Conservation (phyloP, 2,888 invertebrate genomes). For the Perithous albicinctus region DNA sequence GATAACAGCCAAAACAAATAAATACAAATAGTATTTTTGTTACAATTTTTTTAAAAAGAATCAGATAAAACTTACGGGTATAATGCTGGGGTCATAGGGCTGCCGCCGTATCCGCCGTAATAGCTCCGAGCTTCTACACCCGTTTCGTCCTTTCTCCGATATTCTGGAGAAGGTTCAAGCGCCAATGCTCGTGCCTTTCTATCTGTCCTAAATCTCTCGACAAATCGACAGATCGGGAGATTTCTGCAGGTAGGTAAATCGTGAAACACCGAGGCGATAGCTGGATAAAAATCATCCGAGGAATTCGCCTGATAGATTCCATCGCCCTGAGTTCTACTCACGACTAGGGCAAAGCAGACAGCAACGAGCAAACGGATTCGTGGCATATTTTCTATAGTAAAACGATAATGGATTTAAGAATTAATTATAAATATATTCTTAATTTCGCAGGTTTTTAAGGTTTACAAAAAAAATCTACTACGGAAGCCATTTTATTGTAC, state of each 20-base stretch:
- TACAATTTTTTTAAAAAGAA: neutral
- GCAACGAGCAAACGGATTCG: slow-evolving; percentile 22
- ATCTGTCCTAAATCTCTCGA: slow-evolving; percentile 59
- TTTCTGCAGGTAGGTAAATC: slow-evolving; percentile 68
- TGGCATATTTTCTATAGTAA: slow-evolving; percentile 49
- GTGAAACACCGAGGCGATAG: slow-evolving; percentile 62
- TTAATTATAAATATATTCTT: no score
- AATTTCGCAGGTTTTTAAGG: neutral
- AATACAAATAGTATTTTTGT: no score
- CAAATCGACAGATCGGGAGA: slow-evolving; percentile 70
- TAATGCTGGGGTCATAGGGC: slow-evolving; percentile 73
- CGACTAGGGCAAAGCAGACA: slow-evolving; percentile 22
- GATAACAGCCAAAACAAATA: no score
- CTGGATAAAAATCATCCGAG: slow-evolving; percentile 54
- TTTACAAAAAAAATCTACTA: neutral
- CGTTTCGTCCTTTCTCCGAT: slow-evolving; percentile 48
- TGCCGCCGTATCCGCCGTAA: slow-evolving; percentile 72
- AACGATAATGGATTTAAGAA: neutral
- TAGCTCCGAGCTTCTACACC: slow-evolving; percentile 75
- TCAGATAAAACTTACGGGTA: slow-evolving; percentile 76
- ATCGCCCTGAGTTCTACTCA: neutral
- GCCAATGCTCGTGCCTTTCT: slow-evolving; percentile 25
- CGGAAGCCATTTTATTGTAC: no score
- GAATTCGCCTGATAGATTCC: slow-evolving; percentile 34
- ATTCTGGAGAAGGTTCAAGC: slow-evolving; percentile 37